A percentile compares a stretch with the other conserved stretches of the same genome.
Evolutionary conservation across 2,888 invertebrate species (phyloP).

Genomic region (Scelioninae gen. 2): DNA sequence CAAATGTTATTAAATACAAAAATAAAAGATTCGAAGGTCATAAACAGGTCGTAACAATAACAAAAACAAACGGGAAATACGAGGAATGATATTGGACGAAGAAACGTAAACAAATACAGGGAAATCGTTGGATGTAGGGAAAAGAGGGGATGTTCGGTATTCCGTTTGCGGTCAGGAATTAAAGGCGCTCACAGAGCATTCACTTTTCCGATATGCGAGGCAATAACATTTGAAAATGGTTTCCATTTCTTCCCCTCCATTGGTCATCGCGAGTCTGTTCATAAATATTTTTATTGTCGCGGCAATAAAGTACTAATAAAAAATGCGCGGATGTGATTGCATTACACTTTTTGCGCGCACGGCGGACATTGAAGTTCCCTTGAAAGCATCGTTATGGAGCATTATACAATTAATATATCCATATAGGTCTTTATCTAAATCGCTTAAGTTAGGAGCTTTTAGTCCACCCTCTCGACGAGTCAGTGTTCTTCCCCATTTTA

Average conservation of each 20-base stretch:
- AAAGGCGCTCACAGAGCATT: not conserved
- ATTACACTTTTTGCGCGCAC: constrained; percentile 28
- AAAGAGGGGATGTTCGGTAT: too few relatives aligned
- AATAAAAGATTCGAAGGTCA: too few relatives aligned
- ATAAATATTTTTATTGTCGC: constrained; percentile 17
- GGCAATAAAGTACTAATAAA: constrained; percentile 9
- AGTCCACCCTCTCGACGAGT: constrained; percentile 64
- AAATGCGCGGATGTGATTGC: constrained; percentile 29
- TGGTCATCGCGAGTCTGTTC: not conserved
- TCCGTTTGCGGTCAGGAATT: not conserved
- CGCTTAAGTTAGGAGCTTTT: constrained; percentile 67
- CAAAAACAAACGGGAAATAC: too few relatives aligned
- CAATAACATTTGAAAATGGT: not conserved
- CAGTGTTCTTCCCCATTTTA: constrained; percentile 59
- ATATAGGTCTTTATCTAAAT: constrained; percentile 65
- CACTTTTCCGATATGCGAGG: not conserved
- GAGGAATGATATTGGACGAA: too few relatives aligned
- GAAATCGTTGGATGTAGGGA: too few relatives aligned
- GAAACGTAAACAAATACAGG: too few relatives aligned
- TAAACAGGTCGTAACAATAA: too few relatives aligned
- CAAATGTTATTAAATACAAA: too few relatives aligned
- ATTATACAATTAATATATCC: constrained; percentile 66
- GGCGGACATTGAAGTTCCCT: constrained; percentile 26
- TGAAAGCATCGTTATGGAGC: constrained; percentile 58
- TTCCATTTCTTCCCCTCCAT: not conserved